Percentiles rank a stretch among this genome's conserved stretches.
Conservation (phyloP, 37 sponge, comb jelly and placozoan species). For the Chondrosia reniformis region DNA sequence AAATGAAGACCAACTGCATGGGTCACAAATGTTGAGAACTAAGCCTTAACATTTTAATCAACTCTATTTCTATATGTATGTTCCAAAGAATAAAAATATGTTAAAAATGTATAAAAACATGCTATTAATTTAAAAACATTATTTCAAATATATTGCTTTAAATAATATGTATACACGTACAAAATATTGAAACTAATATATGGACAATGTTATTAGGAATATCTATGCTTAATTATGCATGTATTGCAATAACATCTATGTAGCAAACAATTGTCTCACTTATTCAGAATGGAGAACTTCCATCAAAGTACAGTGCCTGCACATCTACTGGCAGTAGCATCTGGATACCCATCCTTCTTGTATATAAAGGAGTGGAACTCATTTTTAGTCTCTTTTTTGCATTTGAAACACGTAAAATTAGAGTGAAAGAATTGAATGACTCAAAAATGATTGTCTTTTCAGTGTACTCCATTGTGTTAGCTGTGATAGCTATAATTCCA, state of each 20-base stretch:
- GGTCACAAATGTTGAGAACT: too few relatives aligned
- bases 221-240: too few relatives aligned
- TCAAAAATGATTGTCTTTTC: conserved; percentile 30
- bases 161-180: too few relatives aligned
- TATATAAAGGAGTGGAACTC: conserved; percentile 53
- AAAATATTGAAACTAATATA: too few relatives aligned
- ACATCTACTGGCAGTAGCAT: not conserved
- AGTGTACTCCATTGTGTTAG: conserved; percentile 52
- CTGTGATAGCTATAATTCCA: conserved; percentile 41
- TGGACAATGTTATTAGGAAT: too few relatives aligned
- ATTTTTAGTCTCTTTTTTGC: conserved; percentile 52
- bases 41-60: too few relatives aligned
- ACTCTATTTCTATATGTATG: too few relatives aligned
- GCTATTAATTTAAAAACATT: too few relatives aligned
- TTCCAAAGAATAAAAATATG: too few relatives aligned
- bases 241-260: not conserved
- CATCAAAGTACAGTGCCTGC: not conserved
- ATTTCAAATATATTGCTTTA: too few relatives aligned
- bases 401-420: conserved; percentile 34
- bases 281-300: not conserved
- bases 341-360: conserved; percentile 37
- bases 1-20: too few relatives aligned
- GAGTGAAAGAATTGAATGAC: conserved; percentile 34
- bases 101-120: too few relatives aligned
- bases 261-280: not conserved